Evolutionary conservation across 2,888 invertebrate genomes (phyloP), one percentile per base, ranked within the genome.

Genomic region (Ferdinandea cuprea): DNA sequence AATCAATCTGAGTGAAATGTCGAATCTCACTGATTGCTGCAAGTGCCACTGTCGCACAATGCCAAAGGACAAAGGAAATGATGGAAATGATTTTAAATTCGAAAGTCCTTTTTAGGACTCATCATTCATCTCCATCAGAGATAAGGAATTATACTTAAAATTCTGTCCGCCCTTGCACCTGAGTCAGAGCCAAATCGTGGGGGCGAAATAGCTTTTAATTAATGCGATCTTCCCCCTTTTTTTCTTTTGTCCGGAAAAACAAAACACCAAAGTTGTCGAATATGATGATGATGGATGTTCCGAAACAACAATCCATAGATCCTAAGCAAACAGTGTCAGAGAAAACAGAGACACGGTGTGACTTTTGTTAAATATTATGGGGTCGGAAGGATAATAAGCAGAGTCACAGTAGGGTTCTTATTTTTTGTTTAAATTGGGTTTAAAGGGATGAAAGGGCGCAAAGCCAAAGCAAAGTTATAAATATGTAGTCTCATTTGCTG

Each of bases 261-360:
- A 56, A 56, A 48, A 63, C 54, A 63, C 73, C 56, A 63, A 79
- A 68, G 15, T 61, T 58, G 74, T 74, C 74, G 80, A 80, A 80
- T 69, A 48, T 69, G 69, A 74, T 59, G 80, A 80, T 80, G 80
- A 80, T 80, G 63, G 80, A 80, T 80, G 74, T 69, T 58, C 63
- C 44, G 28, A 46, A 50, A 25, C 6, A 65, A 59, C n/a, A 79
- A 52, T 58, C n/a, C 17, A n/a, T 11, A 54, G 37, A 61, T 73
- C 80, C 80, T 80, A 63, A 74, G 50, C 37, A 80, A 80, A 74
- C 50, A 50, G 17, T 63, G 25, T 37, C 28, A 40, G 5, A n/a
- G 37, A 37, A 50, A 50, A 13, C 25, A 50, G 37, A 21, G 32
- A 71, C 42, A 21, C 35, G 21, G 44, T 42, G 28, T 44, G 78